Evolutionary conservation across 2,888 invertebrate genomes (phyloP).

Genomic region (Spisula solida): DNA sequence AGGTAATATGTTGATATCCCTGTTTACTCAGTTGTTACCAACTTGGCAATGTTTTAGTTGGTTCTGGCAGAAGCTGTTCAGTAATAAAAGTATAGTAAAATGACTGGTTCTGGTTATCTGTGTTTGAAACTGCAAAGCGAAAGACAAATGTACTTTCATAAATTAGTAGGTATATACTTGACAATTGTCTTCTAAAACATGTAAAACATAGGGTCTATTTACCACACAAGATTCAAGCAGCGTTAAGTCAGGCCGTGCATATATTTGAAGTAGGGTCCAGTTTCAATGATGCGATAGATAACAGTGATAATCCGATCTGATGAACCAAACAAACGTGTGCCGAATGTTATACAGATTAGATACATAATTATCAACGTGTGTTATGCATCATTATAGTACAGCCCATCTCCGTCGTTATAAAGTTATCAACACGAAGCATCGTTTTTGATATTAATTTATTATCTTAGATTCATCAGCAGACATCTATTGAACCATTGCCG

Average conservation of each 20-base stretch:
- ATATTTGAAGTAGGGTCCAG: not conserved
- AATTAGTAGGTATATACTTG: no score
- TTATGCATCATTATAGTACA: not conserved
- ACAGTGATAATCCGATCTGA: not conserved
- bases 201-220: no score
- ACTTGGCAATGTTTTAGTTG: no score
- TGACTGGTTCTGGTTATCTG: no score
- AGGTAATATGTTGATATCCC: no score
- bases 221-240: no score
- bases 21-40: no score
- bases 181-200: no score
- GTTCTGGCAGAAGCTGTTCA: no score
- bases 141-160: no score
- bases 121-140: no score
- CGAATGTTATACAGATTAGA: not conserved
- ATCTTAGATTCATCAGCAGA: not conserved
- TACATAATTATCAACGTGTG: conserved; percentile 3
- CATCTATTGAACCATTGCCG: conserved; percentile 4
- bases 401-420: not conserved
- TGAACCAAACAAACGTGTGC: not conserved
- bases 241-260: not conserved
- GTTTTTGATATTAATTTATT: conserved; percentile 13
- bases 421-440: not conserved
- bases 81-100: no score
- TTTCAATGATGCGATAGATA: not conserved